Conservation (phyloP, 2,888 invertebrate genomes). For the Rhogogaster chlorosoma region DNA sequence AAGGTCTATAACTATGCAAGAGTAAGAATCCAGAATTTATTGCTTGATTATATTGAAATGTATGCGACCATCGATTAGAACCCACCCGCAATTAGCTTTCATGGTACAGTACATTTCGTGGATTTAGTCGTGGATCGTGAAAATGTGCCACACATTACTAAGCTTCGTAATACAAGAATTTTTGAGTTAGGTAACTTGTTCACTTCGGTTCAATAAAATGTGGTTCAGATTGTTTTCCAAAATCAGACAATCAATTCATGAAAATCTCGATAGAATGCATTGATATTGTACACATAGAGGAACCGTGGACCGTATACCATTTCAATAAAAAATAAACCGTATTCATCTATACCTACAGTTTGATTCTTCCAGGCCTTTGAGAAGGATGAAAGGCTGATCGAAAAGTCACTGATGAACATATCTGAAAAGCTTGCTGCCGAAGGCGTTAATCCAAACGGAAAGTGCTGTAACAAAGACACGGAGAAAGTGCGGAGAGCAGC, state of each 20-base stretch:
- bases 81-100: neutral
- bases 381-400: constrained; percentile 56
- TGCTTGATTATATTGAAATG: neutral
- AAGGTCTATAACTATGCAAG: neutral
- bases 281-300: neutral
- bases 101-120: neutral
- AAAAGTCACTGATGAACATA: constrained; percentile 50
- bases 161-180: neutral
- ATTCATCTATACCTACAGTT: neutral
- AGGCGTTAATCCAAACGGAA: constrained; percentile 44
- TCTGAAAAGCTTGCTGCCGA: constrained; percentile 57
- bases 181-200: neutral
- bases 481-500: constrained; percentile 78
- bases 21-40: neutral
- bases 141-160: neutral
- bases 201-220: neutral
- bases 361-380: constrained; percentile 56
- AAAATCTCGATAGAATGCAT: neutral
- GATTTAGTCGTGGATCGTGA: neutral
- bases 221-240: neutral
- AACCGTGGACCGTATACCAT: too few species aligned
- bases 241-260: neutral
- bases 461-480: constrained; percentile 60
- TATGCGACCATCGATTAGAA: neutral
- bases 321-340: neutral